Conservation (phyloP, 2,888 invertebrate species). For the Cerastis rubricosa region DNA sequence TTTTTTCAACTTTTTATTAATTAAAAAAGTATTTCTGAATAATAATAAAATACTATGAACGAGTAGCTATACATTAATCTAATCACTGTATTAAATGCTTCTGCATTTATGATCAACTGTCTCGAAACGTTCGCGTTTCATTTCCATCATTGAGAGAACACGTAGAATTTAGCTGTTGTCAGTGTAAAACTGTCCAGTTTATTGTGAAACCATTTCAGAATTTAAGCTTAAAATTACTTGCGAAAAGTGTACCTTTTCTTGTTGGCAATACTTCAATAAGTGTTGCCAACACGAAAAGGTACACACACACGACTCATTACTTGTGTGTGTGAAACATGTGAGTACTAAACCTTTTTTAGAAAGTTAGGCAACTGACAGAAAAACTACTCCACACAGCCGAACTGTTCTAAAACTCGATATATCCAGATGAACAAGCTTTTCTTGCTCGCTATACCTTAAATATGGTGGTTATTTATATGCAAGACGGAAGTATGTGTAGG, state of each 20-base stretch:
- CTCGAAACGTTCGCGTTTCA: conserved; percentile 40
- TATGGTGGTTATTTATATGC: neutral
- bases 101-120: conserved; percentile 63
- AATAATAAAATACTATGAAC: conserved; percentile 73
- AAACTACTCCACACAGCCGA: neutral
- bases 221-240: neutral
- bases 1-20: conserved; percentile 72
- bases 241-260: neutral
- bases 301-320: too few relatives aligned
- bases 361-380: neutral
- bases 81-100: conserved; percentile 72
- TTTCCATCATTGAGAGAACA: conserved; percentile 32
- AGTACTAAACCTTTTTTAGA: neutral
- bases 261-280: neutral
- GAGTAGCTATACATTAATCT: conserved; percentile 67
- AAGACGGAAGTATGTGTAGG: neutral
- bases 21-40: conserved; percentile 70
- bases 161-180: conserved; percentile 52
- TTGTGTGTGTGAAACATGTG: neutral
- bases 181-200: neutral
- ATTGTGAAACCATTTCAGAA: neutral
- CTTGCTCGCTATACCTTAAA: neutral
- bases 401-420: too few relatives aligned
- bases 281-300: too few relatives aligned
- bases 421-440: neutral